Evolutionary conservation across 2,888 invertebrate genomes (phyloP).

Genomic region (Xestobium rufovillosum): DNA sequence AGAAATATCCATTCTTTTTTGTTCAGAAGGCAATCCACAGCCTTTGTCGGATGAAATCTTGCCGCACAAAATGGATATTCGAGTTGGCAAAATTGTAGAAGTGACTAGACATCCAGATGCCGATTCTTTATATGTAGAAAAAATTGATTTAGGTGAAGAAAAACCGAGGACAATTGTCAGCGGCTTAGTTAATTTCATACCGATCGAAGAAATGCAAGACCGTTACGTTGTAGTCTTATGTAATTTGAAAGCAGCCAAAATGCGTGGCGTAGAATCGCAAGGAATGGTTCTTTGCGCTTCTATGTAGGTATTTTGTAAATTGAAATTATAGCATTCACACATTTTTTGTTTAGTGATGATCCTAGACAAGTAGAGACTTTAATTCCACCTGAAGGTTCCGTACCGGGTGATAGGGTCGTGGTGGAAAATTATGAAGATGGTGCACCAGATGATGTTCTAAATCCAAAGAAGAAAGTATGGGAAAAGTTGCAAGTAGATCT

Average conservation of each 20-base stretch:
- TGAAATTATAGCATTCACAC: slow-evolving; percentile 10
- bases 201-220: slow-evolving; percentile 83
- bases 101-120: slow-evolving; percentile 86
- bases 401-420: slow-evolving; percentile 76
- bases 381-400: slow-evolving; percentile 63
- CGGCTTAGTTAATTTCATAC: slow-evolving; percentile 87
- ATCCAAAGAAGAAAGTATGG: slow-evolving; percentile 96
- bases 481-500: slow-evolving; percentile 80
- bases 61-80: slow-evolving; percentile 75
- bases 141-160: slow-evolving; percentile 81
- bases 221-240: slow-evolving; percentile 88
- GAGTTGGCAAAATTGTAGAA: slow-evolving; percentile 79
- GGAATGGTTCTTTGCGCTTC: slow-evolving; percentile 94
- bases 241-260: slow-evolving; percentile 94
- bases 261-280: slow-evolving; percentile 84
- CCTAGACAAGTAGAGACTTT: slow-evolving; percentile 81
- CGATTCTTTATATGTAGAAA: slow-evolving; percentile 84
- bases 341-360: slow-evolving; percentile 49
- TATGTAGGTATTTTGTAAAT: slow-evolving; percentile 44
- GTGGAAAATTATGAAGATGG: slow-evolving; percentile 77
- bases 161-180: slow-evolving; percentile 68
- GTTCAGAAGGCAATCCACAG: slow-evolving; percentile 30
- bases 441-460: slow-evolving; percentile 74
- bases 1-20: too few relatives aligned
- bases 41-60: slow-evolving; percentile 51